A percentile compares a stretch with the other conserved stretches of the same genome.
Conservation (phyloP, 2,888 invertebrate genomes). For the Drosophila monieri region DNA sequence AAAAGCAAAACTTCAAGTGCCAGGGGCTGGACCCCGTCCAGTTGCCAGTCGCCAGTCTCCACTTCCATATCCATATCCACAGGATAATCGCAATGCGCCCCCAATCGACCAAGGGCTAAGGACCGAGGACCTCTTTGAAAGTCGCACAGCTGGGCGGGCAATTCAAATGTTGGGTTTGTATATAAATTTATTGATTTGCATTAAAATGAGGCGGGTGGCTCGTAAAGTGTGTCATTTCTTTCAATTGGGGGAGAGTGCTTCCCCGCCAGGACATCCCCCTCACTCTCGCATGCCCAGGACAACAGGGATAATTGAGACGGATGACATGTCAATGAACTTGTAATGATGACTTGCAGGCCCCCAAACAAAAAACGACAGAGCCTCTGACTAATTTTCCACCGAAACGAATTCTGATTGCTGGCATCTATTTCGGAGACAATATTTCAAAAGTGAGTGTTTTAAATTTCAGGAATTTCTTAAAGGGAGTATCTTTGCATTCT, state of each 20-base stretch:
- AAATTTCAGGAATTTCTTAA: no score
- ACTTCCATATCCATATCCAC: neutral
- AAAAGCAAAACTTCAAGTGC: conserved; percentile 68
- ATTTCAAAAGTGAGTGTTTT: no score
- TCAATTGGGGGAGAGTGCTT: conserved; percentile 10
- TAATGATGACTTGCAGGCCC: conserved; percentile 41
- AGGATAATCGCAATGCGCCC: no score
- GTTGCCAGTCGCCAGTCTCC: neutral
- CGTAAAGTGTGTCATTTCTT: conserved; percentile 35
- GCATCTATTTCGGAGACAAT: neutral
- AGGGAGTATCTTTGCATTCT: no score
- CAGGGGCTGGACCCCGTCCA: conserved; percentile 47
- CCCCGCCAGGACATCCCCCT: neutral
- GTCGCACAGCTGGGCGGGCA: conserved; percentile 59
- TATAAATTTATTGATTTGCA: conserved; percentile 63
- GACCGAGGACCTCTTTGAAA: conserved; percentile 3
- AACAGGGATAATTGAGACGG: conserved; percentile 67
- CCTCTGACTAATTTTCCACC: conserved; percentile 31
- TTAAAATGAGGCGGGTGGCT: conserved; percentile 34
- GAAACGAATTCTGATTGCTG: conserved; percentile 61
- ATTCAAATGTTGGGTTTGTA: conserved; percentile 51
- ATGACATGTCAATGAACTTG: conserved; percentile 73
- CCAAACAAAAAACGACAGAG: conserved; percentile 10
- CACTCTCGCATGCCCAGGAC: neutral
- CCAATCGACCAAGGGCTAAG: no score